phyloP scores from a whole-genome alignment of 2,113 vertebrate species.

The Strix aluco region DNA sequence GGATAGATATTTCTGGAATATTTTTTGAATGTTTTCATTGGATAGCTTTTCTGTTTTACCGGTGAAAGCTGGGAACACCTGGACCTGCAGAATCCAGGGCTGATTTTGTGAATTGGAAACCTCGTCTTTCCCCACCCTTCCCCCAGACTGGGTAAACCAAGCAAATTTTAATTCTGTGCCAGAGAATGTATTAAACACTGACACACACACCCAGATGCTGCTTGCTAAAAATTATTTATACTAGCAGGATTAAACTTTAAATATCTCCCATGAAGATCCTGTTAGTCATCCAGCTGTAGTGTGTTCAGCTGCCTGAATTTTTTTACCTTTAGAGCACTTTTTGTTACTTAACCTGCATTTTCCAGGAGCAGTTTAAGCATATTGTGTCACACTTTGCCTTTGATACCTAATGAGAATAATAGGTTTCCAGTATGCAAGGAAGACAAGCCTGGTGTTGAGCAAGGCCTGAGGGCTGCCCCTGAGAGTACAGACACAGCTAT shows the following conservation, averaged over 20 bases:
- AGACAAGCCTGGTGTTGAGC: constrained; percentile 1
- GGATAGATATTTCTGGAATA: not conserved
- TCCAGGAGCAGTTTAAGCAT: not conserved
- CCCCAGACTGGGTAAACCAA: not conserved
- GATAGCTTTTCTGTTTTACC: not conserved
- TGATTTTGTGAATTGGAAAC: not conserved
- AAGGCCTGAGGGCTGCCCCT: constrained; percentile 22
- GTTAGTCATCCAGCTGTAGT: not conserved
- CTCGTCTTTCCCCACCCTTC: not conserved
- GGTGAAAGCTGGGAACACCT: not conserved
- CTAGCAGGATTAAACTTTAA: not conserved
- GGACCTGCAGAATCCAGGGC: not conserved
- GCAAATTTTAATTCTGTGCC: not conserved
- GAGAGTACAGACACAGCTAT: constrained; percentile 31
- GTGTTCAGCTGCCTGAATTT: not conserved
- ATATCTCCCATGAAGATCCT: not conserved
- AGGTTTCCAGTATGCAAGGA: not conserved
- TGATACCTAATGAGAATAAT: constrained; percentile 45
- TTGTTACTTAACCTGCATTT: constrained; percentile 36
- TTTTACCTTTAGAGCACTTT: not conserved
- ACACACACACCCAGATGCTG: not conserved
- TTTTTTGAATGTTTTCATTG: not conserved
- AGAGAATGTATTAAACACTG: not conserved
- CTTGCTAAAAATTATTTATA: not conserved
- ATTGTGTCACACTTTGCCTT: not conserved